Conservation (phyloP, 1,140 invertebrate genomes). For the Odontomachus brunneus region DNA sequence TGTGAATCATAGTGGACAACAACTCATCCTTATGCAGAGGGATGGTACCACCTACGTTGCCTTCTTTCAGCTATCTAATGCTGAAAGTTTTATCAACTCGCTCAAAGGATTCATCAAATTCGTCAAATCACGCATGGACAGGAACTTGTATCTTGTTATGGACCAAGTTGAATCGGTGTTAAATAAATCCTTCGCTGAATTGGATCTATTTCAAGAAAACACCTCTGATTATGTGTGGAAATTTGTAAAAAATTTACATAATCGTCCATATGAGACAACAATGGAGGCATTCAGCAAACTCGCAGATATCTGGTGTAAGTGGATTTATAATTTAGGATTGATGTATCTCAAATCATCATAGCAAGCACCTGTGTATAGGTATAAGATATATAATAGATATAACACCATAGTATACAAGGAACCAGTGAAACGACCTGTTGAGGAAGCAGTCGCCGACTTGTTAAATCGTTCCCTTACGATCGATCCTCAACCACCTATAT, state of each 20-base stretch:
- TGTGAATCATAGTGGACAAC: slow-evolving; percentile 88
- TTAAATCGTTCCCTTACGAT: slow-evolving; percentile 86
- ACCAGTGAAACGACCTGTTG: slow-evolving; percentile 83
- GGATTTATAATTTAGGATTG: slow-evolving; percentile 10
- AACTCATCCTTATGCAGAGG: slow-evolving; percentile 90
- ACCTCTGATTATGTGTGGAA: slow-evolving; percentile 89
- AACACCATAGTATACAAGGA: slow-evolving; percentile 85
- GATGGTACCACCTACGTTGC: slow-evolving; percentile 91
- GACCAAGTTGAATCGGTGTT: slow-evolving; percentile 88
- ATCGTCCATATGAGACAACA: slow-evolving; percentile 92
- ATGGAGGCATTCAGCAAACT: slow-evolving; percentile 94
- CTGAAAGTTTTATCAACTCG: slow-evolving; percentile 90
- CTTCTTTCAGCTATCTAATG: slow-evolving; percentile 94
- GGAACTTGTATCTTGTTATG: slow-evolving; percentile 89
- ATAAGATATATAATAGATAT: neutral
- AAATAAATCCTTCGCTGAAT: slow-evolving; percentile 93
- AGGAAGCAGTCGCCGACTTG: slow-evolving; percentile 87
- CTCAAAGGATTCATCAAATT: slow-evolving; percentile 88
- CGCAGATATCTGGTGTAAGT: slow-evolving; percentile 88
- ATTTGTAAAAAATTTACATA: slow-evolving; percentile 89
- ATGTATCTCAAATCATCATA: neutral
- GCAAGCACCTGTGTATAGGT: neutral
- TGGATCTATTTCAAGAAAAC: slow-evolving; percentile 92
- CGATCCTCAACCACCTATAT: slow-evolving; percentile 80
- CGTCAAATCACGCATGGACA: slow-evolving; percentile 89